Evolutionary conservation across 2,888 invertebrate genomes (phyloP), one percentile per base, ranked within the genome.

Genomic region (Erebia ligea): DNA sequence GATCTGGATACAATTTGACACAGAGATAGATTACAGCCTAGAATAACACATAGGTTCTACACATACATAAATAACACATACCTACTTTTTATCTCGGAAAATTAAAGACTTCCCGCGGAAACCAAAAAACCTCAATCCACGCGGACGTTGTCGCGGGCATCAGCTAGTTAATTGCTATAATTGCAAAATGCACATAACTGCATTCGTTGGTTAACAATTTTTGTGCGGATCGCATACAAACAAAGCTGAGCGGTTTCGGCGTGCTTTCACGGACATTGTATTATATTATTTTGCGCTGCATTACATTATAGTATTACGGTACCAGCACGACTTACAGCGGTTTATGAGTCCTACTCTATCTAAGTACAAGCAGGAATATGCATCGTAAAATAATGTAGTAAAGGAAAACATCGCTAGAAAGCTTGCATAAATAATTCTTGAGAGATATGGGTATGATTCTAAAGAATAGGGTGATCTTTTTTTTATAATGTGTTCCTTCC

Each of bases 251-350:
- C 40, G n/a, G 52, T 4, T 2, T n/a, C 58, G 58, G 58, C 67
- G 48, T 67, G 67, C 58, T 59, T 58, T 50, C 67, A 58, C 67
- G 67, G 59, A 67, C 54, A 57, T 21, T 68, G 64, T 68, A 70
- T 72, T 71, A 67, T 71, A 70, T 68, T n/a, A n/a, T n/a, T n/a
- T 68, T 69, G 73, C 65, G 67, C 59, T 50, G 69, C 73, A 74
- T 72, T 73, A 70, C 58, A 21, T 76, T 75, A 74, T 73, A 52
- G 73, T 54, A 69, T 75, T 73, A 74, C 76, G 74, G 75, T 74
- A 69, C 67, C 50, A 13, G 59, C 68, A 66, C 65, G 59, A 61
- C 19, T 54, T 10, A 59, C 48, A 25, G 25, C 17, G 19, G 42
- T 72, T 67, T 42, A 66, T 61, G 59, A 54, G 61, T 61, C 61